Percentiles rank a stretch among this genome's conserved stretches.
These are phyloP conservation scores for Protomyctophum bolini DNA, from an alignment of 2,113 vertebrate species.

Conservation along the genomic window DNA sequence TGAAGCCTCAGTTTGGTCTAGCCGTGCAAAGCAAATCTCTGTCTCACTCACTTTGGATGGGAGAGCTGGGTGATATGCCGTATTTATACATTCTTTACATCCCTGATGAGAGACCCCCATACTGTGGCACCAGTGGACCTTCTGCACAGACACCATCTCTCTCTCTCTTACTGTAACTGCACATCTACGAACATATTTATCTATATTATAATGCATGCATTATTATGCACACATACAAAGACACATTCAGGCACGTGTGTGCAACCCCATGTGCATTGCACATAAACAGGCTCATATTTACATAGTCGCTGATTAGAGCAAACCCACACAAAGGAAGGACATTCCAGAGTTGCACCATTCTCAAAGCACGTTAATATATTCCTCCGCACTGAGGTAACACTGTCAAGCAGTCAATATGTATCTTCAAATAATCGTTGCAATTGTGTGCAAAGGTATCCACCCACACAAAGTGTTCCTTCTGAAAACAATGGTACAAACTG, in stretches of 20 bases:
- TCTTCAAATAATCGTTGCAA: conserved; percentile 4
- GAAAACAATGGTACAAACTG: conserved; percentile 50
- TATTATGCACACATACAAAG: background rate
- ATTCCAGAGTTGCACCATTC: background rate
- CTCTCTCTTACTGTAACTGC: background rate
- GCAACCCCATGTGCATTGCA: background rate
- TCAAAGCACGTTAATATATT: conserved; percentile 32
- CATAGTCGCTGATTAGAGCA: conserved; percentile 2
- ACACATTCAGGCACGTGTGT: background rate
- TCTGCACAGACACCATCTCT: conserved; percentile 14
- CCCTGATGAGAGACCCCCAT: conserved; percentile 49
- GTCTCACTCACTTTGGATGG: conserved; percentile 67
- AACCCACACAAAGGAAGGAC: conserved; percentile 5
- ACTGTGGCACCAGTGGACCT: conserved; percentile 61
- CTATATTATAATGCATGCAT: background rate
- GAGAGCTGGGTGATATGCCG: conserved; percentile 55
- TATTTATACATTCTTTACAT: conserved; percentile 70
- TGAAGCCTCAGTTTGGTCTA: conserved; percentile 48
- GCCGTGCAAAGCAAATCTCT: conserved; percentile 54
- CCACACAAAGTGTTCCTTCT: conserved; percentile 37
- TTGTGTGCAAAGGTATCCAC: conserved; percentile 46
- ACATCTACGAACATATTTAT: too few species aligned
- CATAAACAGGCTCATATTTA: background rate
- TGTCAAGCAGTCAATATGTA: conserved; percentile 9
- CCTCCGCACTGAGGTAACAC: conserved; percentile 6